Percentiles rank a stretch among this genome's conserved stretches.
Conservation (phyloP, 2,888 invertebrate genomes). For the Pristionchus maxplancki region DNA sequence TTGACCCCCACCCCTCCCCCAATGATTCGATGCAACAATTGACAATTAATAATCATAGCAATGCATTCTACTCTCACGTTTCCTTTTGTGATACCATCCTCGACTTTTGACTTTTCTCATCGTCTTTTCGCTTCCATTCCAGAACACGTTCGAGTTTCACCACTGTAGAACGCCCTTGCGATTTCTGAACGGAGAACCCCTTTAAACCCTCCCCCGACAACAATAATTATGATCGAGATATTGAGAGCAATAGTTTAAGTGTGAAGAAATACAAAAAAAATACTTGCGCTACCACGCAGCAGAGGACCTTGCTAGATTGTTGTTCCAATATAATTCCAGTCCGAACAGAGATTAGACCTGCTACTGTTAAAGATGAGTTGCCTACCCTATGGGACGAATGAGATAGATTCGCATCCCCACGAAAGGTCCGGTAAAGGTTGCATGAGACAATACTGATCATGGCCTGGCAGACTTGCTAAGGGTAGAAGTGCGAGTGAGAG, state of each 20-base stretch:
- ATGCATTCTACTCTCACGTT: slow-evolving; percentile 5
- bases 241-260: neutral
- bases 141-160: neutral
- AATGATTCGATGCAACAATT: neutral
- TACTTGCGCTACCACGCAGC: slow-evolving; percentile 34
- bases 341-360: slow-evolving; percentile 6
- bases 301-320: neutral
- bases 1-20: slow-evolving; percentile 14
- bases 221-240: neutral
- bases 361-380: neutral
- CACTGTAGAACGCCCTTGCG: neutral
- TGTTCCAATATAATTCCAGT: neutral
- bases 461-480: slow-evolving; percentile 39
- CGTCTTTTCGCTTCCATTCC: neutral
- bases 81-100: slow-evolving; percentile 7
- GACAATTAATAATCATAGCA: neutral
- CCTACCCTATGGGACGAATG: slow-evolving; percentile 14
- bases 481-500: slow-evolving; percentile 50
- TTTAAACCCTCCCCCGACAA: slow-evolving; percentile 17
- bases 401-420: slow-evolving; percentile 37
- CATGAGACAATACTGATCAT: slow-evolving; percentile 40
- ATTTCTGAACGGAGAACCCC: slow-evolving; percentile 31
- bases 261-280: slow-evolving; percentile 10
- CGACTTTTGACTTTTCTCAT: neutral
- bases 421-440: neutral